These are phyloP conservation scores for Vultur gryphus DNA, from an alignment of 2,797 vertebrate genomes.

Conservation along the genomic window DNA sequence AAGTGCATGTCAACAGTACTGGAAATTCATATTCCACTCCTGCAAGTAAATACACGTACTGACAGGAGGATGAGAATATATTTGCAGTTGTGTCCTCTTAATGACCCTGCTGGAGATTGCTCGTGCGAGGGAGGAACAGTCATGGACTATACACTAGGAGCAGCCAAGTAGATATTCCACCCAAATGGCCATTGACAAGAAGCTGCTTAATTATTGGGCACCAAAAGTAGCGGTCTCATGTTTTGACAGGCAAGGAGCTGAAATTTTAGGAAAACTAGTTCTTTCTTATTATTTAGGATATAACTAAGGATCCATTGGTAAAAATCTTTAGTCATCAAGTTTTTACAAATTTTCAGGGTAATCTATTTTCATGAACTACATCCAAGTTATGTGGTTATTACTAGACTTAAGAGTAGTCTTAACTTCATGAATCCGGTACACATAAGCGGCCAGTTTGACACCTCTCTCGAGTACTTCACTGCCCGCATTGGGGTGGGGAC, in stretches of 20 bases:
- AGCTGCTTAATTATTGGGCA: background rate
- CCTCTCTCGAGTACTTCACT: background rate
- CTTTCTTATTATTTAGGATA: background rate
- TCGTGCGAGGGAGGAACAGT: background rate
- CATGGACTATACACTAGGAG: background rate
- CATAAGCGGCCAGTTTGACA: background rate
- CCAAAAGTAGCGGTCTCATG: background rate
- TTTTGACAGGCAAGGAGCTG: background rate
- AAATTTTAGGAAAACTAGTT: background rate
- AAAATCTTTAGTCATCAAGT: background rate
- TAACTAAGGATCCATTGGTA: background rate
- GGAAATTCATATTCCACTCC: background rate
- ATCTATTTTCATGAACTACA: background rate
- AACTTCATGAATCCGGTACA: background rate
- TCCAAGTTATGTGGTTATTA: background rate
- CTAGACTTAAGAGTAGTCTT: background rate
- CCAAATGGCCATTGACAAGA: background rate
- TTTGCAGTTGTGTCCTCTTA: background rate
- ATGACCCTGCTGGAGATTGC: background rate
- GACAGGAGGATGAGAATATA: background rate
- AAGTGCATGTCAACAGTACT: background rate
- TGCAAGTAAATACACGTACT: background rate
- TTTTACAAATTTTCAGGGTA: background rate
- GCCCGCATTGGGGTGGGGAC: background rate
- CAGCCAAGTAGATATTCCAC: background rate